Conservation (phyloP, 1,140 invertebrate genomes). For the Ectropis grisescens region DNA sequence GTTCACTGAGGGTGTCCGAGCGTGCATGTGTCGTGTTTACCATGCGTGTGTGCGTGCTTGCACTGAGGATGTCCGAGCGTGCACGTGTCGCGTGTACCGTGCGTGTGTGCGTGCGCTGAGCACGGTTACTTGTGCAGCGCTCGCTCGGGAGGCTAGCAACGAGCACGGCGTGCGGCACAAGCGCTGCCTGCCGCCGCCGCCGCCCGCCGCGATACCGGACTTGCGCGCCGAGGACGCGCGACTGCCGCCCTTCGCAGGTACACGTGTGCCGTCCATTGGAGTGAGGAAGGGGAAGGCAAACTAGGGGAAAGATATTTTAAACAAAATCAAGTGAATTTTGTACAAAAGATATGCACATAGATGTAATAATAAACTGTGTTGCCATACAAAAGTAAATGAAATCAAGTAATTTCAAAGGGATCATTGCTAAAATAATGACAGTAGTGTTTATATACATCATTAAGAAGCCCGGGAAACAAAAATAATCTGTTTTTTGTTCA, state of each 20-base stretch:
- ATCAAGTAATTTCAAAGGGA: too few relatives aligned
- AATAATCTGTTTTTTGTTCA: too few relatives aligned
- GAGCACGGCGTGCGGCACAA: conserved; percentile 87
- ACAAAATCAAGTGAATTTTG: too few relatives aligned
- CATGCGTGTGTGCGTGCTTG: background rate
- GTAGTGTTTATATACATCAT: too few relatives aligned
- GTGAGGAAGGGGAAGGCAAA: conserved; percentile 2
- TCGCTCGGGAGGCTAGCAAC: conserved; percentile 80
- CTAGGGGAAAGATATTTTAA: background rate
- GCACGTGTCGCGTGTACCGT: conserved; percentile 5
- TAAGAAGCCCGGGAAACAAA: too few relatives aligned
- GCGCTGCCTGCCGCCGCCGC: conserved; percentile 82
- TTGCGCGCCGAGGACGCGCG: conserved; percentile 79
- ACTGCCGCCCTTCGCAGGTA: conserved; percentile 71
- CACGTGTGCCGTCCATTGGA: conserved; percentile 1
- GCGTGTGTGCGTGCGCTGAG: conserved; percentile 16
- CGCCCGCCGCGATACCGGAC: conserved; percentile 84
- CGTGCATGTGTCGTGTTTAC: too few relatives aligned
- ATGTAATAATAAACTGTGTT: too few relatives aligned
- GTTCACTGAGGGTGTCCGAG: too few relatives aligned
- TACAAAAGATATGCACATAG: too few relatives aligned
- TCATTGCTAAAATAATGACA: too few relatives aligned
- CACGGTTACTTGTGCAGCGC: too few relatives aligned
- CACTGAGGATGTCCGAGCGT: conserved; percentile 4
- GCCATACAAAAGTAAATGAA: too few relatives aligned